Percentiles rank a stretch among this genome's conserved stretches.
Conservation (phyloP, 2,888 invertebrate genomes). For the Agrochola lota region DNA sequence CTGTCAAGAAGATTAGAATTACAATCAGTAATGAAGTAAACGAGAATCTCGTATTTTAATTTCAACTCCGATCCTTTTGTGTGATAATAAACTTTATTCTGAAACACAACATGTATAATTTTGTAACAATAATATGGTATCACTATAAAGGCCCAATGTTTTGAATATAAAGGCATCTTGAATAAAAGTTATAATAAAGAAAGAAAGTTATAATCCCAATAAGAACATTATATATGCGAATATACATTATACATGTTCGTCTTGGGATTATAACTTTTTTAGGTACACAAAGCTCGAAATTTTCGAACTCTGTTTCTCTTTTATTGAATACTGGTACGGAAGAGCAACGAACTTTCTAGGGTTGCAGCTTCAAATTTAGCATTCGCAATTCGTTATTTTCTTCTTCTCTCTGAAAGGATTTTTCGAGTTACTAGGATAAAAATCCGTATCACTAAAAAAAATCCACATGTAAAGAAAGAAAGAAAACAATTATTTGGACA, state of each 20-base stretch:
- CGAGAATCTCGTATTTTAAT: background rate
- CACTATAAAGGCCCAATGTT: slow-evolving; percentile 8
- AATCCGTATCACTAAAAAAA: background rate
- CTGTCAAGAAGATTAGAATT: background rate
- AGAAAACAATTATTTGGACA: no score
- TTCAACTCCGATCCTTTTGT: background rate
- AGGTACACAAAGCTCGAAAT: background rate
- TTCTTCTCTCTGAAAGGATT: background rate
- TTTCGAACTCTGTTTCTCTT: slow-evolving; percentile 26
- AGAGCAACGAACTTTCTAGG: background rate
- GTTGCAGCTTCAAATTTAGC: background rate
- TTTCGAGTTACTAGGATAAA: background rate
- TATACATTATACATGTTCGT: slow-evolving; percentile 26
- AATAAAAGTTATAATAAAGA: slow-evolving; percentile 1
- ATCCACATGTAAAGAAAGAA: no score
- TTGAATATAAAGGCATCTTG: background rate
- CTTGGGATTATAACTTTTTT: slow-evolving; percentile 24
- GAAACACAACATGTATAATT: background rate
- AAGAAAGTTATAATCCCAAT: no score
- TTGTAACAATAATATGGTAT: background rate
- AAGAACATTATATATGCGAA: slow-evolving; percentile 43
- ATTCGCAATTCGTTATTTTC: no score
- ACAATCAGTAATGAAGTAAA: background rate
- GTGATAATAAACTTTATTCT: background rate
- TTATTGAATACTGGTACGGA: background rate